Evolutionary conservation across 2,113 vertebrate genomes (phyloP).

Genomic region (Dromas ardeola): DNA sequence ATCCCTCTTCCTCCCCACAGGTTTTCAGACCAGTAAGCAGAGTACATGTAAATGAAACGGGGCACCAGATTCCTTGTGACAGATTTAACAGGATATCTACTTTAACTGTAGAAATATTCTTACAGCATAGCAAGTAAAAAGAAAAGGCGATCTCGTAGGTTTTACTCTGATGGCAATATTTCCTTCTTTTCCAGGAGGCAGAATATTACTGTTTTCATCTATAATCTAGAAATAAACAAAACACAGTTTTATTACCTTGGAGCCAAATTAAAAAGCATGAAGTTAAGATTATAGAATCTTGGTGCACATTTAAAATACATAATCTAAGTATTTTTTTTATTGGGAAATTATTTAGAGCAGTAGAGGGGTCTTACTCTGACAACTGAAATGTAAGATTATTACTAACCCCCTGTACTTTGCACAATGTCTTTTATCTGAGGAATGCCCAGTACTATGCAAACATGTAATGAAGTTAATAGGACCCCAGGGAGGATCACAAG

Average conservation of each 20-base stretch:
- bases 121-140: conserved; percentile 83
- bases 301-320: background rate
- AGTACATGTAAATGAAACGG: background rate
- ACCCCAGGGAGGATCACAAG: background rate
- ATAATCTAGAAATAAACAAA: conserved; percentile 75
- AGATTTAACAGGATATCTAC: background rate
- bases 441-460: background rate
- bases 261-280: background rate
- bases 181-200: conserved; percentile 80
- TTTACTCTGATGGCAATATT: conserved; percentile 79
- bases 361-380: background rate
- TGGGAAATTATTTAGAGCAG: background rate
- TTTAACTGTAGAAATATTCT: background rate
- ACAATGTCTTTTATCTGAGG: background rate
- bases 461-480: background rate
- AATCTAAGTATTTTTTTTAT: background rate
- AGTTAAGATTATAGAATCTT: background rate
- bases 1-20: background rate
- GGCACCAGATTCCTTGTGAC: background rate
- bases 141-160: conserved; percentile 70
- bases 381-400: background rate
- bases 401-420: background rate
- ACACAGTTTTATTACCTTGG: background rate
- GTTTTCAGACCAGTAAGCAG: background rate
- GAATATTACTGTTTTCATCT: conserved; percentile 72